Conservation (phyloP, 2,113 vertebrate species). For the Xiphorhynchus elegans region DNA sequence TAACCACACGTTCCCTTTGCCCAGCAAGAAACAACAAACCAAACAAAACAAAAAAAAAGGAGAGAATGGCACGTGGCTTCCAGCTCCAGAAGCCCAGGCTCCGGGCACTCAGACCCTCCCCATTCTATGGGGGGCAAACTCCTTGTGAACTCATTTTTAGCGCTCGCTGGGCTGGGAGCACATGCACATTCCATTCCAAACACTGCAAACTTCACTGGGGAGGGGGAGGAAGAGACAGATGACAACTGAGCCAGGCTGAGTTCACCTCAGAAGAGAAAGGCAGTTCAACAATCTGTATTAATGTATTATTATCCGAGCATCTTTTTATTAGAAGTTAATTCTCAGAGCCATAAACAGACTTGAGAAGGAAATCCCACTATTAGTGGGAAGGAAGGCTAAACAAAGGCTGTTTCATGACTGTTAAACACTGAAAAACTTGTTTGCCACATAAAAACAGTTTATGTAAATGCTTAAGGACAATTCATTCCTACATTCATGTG, state of each 20-base stretch:
- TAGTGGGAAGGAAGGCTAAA: constrained; percentile 39
- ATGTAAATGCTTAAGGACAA: background rate
- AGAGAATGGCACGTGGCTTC: background rate
- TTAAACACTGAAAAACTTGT: constrained; percentile 17
- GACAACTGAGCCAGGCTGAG: background rate
- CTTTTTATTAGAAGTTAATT: constrained; percentile 51
- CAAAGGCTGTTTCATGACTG: constrained; percentile 25
- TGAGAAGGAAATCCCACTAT: constrained; percentile 38
- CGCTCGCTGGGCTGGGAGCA: background rate
- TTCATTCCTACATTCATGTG: background rate
- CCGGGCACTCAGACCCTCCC: background rate
- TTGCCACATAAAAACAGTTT: constrained; percentile 13
- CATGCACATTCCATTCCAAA: constrained; percentile 42
- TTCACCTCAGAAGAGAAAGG: background rate
- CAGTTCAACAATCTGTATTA: background rate
- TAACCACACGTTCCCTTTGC: background rate
- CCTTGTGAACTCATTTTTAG: constrained; percentile 1
- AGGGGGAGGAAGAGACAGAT: background rate
- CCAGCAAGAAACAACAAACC: constrained; percentile 18
- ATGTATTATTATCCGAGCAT: background rate
- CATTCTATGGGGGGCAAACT: background rate
- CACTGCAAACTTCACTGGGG: background rate
- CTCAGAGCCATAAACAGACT: constrained; percentile 40
- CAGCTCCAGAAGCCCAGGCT: background rate
- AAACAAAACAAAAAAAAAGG: background rate